phyloP scores from a whole-genome alignment of 2,888 invertebrate genomes.

The Gryllus longicercus region DNA sequence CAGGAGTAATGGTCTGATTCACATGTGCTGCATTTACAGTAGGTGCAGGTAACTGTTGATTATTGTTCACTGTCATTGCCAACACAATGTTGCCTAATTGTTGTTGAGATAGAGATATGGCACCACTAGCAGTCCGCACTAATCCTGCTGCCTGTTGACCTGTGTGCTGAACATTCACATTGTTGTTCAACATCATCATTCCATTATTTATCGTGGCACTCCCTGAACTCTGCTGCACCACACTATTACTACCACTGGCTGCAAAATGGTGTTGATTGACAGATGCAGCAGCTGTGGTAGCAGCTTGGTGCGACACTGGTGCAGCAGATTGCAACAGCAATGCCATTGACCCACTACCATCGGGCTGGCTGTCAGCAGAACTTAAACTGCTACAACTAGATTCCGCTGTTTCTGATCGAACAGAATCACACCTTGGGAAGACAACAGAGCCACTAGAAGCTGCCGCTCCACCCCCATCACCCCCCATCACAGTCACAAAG shows the following conservation, averaged over 20 bases:
- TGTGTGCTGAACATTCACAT: slow-evolving; percentile 27
- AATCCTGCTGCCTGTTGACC: slow-evolving; percentile 25
- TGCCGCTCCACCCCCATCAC: slow-evolving; percentile 31
- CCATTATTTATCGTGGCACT: slow-evolving; percentile 26
- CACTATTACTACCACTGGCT: slow-evolving; percentile 27
- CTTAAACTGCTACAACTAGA: slow-evolving; percentile 50
- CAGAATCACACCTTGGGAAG: slow-evolving; percentile 54
- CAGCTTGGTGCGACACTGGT: slow-evolving; percentile 25
- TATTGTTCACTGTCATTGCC: slow-evolving; percentile 35
- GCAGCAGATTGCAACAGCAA: slow-evolving; percentile 37
- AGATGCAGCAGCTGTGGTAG: slow-evolving; percentile 25
- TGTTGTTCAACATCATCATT: slow-evolving; percentile 35
- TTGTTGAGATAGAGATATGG: slow-evolving; percentile 33
- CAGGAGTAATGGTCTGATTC: slow-evolving; percentile 36
- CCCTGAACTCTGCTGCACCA: slow-evolving; percentile 25
- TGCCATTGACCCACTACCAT: slow-evolving; percentile 45
- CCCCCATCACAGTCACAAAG: slow-evolving; percentile 35
- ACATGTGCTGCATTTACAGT: slow-evolving; percentile 35
- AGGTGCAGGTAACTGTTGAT: slow-evolving; percentile 39
- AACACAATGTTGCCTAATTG: slow-evolving; percentile 36
- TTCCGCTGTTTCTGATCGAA: slow-evolving; percentile 58
- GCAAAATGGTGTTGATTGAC: slow-evolving; percentile 28
- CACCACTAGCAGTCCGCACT: slow-evolving; percentile 30
- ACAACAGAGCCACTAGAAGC: slow-evolving; percentile 29
- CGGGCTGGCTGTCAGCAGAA: slow-evolving; percentile 39